A percentile compares a stretch with the other conserved stretches of the same genome.
Conservation (phyloP, 2,888 invertebrate species). For the Flexamia atlantica region DNA sequence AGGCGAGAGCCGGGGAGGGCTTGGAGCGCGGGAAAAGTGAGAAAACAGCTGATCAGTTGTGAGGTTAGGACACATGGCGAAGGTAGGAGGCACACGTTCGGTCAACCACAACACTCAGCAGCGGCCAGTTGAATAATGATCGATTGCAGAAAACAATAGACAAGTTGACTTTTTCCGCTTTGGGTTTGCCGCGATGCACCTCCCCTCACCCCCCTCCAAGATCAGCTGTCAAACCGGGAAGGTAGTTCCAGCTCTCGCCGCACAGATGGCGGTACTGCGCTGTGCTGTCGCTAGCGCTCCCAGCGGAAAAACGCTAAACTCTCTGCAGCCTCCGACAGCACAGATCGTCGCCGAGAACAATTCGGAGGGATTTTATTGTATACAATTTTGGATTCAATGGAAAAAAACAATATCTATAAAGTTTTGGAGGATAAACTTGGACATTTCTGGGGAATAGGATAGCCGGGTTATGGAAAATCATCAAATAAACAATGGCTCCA, state of each 20-base stretch:
- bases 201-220: conserved; percentile 62
- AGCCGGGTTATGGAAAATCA: no score
- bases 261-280: conserved; percentile 59
- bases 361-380: not conserved
- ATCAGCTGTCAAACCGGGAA: conserved; percentile 53
- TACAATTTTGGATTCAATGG: no score
- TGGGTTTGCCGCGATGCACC: conserved; percentile 64
- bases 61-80: conserved; percentile 34
- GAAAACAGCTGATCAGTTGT: conserved; percentile 26
- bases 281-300: conserved; percentile 45
- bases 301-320: conserved; percentile 36
- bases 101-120: conserved; percentile 27
- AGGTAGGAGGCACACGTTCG: not conserved
- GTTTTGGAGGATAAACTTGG: no score
- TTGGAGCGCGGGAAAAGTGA: not conserved
- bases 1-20: not conserved
- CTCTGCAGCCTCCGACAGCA: not conserved
- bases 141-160: conserved; percentile 65
- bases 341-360: not conserved
- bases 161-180: conserved; percentile 63
- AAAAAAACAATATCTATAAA: no score
- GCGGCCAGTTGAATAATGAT: conserved; percentile 61
- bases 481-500: no score
- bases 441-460: no score
- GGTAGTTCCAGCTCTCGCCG: conserved; percentile 57